Evolutionary conservation across 2,888 invertebrate species (phyloP).

Genomic region (Melolontha melolontha): DNA sequence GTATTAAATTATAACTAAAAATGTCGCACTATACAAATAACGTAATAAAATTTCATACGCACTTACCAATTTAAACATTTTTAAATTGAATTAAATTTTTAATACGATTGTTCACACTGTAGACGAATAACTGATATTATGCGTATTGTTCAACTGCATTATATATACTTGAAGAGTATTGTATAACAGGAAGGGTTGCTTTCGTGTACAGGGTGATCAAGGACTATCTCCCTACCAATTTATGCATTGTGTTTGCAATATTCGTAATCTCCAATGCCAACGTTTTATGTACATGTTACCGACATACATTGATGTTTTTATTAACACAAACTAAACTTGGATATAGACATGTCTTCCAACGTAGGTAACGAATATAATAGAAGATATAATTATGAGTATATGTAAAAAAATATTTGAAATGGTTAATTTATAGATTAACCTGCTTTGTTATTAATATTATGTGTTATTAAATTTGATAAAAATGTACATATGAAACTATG

Average conservation of each 20-base stretch:
- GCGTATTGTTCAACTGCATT: background rate
- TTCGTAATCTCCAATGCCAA: constrained; percentile 24
- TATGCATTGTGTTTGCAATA: constrained; percentile 23
- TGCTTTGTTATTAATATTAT: too few relatives aligned
- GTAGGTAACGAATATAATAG: constrained; percentile 2
- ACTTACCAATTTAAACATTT: constrained; percentile 38
- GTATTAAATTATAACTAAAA: background rate
- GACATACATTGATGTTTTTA: constrained; percentile 17
- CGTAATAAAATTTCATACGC: background rate
- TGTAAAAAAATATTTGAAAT: too few relatives aligned
- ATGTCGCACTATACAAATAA: background rate
- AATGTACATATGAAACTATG: too few relatives aligned
- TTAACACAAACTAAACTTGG: background rate
- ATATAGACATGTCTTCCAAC: constrained; percentile 16
- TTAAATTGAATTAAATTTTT: constrained; percentile 11
- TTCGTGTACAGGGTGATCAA: constrained; percentile 27
- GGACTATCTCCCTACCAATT: constrained; percentile 30
- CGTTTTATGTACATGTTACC: constrained; percentile 13
- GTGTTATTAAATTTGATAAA: too few relatives aligned
- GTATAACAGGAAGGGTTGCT: constrained; percentile 22
- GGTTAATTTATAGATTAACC: too few relatives aligned
- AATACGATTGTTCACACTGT: constrained; percentile 16
- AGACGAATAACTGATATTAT: constrained; percentile 21
- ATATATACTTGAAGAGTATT: constrained; percentile 15
- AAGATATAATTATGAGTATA: too few relatives aligned